Evolutionary conservation across 2,888 invertebrate species (phyloP).

Genomic region (Carabus problematicus): DNA sequence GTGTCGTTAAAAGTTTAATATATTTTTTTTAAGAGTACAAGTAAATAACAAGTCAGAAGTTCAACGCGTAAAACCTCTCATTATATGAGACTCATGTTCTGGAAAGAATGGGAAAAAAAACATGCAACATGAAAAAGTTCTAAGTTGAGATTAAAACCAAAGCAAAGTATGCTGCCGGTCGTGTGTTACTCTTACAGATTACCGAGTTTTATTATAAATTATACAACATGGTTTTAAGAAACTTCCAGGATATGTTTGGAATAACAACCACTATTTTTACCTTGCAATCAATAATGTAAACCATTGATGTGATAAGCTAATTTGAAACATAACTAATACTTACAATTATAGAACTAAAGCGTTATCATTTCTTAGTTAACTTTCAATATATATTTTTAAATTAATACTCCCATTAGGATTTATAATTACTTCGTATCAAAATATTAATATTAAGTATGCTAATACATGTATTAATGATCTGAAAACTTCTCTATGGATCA

Average conservation of each 20-base stretch:
- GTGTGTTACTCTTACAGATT: constrained; percentile 26
- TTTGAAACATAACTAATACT: too few species aligned
- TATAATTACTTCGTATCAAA: too few species aligned
- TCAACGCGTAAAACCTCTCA: constrained; percentile 28
- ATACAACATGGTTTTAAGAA: constrained; percentile 24
- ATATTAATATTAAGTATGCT: too few species aligned
- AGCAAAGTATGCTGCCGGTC: constrained; percentile 24
- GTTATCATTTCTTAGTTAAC: too few species aligned
- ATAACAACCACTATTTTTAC: constrained; percentile 2
- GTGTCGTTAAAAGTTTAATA: constrained; percentile 23
- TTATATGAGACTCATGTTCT: constrained; percentile 34
- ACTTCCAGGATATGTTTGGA: constrained; percentile 15
- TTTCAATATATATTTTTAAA: too few species aligned
- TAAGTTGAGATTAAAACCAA: constrained; percentile 34
- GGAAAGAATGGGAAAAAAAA: constrained; percentile 8
- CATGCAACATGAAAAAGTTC: constrained; percentile 36
- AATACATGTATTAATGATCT: too few species aligned
- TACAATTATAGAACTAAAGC: too few species aligned
- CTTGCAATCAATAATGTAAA: too few species aligned
- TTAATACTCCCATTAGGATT: too few species aligned
- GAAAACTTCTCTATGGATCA: too few species aligned
- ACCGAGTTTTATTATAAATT: constrained; percentile 37
- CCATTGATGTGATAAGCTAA: too few species aligned
- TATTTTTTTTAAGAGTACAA: constrained; percentile 18
- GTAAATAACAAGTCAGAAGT: constrained; percentile 2